Conservation (phyloP, 2,888 invertebrate genomes). For the Teinopalpus imperialis region DNA sequence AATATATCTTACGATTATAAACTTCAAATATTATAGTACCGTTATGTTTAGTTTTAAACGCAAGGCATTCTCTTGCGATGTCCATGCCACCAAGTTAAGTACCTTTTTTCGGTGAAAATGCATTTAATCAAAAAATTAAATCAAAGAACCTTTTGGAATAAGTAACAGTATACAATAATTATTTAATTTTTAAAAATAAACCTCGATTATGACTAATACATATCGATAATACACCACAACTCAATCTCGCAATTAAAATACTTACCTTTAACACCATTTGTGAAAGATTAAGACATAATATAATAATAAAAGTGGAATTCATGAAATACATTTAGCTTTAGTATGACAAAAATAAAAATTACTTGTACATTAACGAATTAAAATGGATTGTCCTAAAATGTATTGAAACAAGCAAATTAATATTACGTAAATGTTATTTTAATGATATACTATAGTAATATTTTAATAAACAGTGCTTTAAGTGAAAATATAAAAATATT, state of each 20-base stretch:
- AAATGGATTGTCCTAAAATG: background rate
- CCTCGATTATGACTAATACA: no score
- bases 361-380: background rate
- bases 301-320: background rate
- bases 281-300: background rate
- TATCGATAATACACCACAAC: no score
- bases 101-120: conserved; percentile 20
- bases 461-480: conserved; percentile 50
- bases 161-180: no score
- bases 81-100: conserved; percentile 14
- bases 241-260: no score
- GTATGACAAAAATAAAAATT: background rate
- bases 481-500: conserved; percentile 38
- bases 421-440: background rate
- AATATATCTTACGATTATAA: conserved; percentile 26
- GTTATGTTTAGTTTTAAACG: conserved; percentile 16
- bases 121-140: conserved; percentile 5
- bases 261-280: conserved; percentile 8
- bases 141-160: no score
- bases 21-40: conserved; percentile 25
- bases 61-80: conserved; percentile 9
- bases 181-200: no score
- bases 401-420: background rate
- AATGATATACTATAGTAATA: conserved; percentile 28
- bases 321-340: background rate